phyloP scores from a whole-genome alignment of 1,140 invertebrate genomes.

The Trinorchestia longiramus region DNA sequence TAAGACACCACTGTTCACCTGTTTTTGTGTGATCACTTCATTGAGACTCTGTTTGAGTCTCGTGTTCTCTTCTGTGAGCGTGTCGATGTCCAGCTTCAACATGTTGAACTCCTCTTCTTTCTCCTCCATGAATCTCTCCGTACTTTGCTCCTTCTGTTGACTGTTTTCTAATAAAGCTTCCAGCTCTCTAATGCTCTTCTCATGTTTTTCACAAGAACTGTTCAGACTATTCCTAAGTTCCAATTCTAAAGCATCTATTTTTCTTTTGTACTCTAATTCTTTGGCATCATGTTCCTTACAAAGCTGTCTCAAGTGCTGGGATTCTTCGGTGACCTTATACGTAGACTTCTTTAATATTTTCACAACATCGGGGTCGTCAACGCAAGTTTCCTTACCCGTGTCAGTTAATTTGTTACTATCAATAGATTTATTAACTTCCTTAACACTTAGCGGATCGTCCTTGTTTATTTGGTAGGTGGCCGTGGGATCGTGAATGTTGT shows the following conservation, averaged over 20 bases:
- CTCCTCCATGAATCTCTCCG: slow-evolving; percentile 66
- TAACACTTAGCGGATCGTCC: slow-evolving; percentile 55
- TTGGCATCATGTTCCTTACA: slow-evolving; percentile 66
- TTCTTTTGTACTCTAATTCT: slow-evolving; percentile 67
- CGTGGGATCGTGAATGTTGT: slow-evolving; percentile 67
- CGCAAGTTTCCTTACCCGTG: slow-evolving; percentile 38
- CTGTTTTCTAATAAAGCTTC: slow-evolving; percentile 67
- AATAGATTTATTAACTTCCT: slow-evolving; percentile 52
- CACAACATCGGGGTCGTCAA: slow-evolving; percentile 63
- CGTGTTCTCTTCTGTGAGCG: slow-evolving; percentile 69
- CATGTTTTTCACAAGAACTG: slow-evolving; percentile 61
- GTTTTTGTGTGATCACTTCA: slow-evolving; percentile 60
- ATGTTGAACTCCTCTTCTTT: slow-evolving; percentile 68
- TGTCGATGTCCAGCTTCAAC: slow-evolving; percentile 69
- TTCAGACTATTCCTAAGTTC: slow-evolving; percentile 66
- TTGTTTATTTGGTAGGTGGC: slow-evolving; percentile 69
- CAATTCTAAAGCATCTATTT: slow-evolving; percentile 66
- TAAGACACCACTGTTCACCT: slow-evolving; percentile 50
- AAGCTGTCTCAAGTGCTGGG: slow-evolving; percentile 61
- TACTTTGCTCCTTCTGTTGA: slow-evolving; percentile 64
- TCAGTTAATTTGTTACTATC: slow-evolving; percentile 47
- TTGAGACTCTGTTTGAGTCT: slow-evolving; percentile 68
- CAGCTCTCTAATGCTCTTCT: slow-evolving; percentile 64
- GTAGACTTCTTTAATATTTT: slow-evolving; percentile 63
- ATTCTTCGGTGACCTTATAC: slow-evolving; percentile 62